Evolutionary conservation across 2,797 vertebrate species (phyloP), one percentile per base, ranked within the genome.

Genomic region (Hippopotamyrus pictus): DNA sequence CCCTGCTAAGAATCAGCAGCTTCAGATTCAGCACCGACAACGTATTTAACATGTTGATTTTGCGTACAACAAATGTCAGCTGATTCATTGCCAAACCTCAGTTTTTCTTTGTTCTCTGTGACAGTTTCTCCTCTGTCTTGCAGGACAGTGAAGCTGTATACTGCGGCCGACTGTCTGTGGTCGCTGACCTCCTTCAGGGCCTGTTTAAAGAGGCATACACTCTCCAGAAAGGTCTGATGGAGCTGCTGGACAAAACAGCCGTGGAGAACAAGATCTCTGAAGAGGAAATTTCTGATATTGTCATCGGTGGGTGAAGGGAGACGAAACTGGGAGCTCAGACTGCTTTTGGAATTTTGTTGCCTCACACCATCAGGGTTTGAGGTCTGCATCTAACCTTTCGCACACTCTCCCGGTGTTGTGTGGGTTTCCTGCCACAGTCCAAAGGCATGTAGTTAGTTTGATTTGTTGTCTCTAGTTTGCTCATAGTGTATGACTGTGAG

Each of bases 131-230:
- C 19, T 29, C 44, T 90, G 51, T 92, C 50, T 29, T 82, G 89
- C 91, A 99, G 99, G 97, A 99, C 37, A 99, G 98, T 91, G 98
- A 99, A 88, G 94, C 95, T 5, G 76, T 98, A 54, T 99, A 99
- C 92, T 96, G 95, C 93, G 97, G 97, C n/a, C 95, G 94, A 44
- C 93, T 99, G 89, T 97, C 98, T 12, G 91, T 99, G 41, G 96
- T 99, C 87, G 97, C 97, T 29, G 98, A 99, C 92, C 95, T 98
- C 89, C 96, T 99, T 0, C 98, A 99, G 91, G 95, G 95, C 25
- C 90, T 99, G 88, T 99, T 99, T 92, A 99, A 97, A 91, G 97
- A 97, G 89, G 97, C 98, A 1, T 99, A 98, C 91, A 94, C 95
- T 41, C 97, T 99, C 85, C 98, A 99, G 91, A 99, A 98, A 89